Conservation (phyloP, 2,888 invertebrate species). For the Yponomeuta malinellus region DNA sequence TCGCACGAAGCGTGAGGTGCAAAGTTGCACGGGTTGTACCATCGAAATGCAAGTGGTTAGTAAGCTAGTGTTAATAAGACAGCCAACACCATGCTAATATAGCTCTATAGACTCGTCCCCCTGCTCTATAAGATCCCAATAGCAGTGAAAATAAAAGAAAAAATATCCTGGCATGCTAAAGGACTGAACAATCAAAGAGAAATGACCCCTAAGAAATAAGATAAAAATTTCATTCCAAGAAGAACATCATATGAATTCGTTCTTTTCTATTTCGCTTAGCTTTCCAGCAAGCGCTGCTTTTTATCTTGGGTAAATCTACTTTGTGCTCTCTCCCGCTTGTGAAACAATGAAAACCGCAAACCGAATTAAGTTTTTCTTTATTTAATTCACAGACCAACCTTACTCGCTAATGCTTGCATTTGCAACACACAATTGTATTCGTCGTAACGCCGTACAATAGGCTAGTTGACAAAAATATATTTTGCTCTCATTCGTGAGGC, state of each 20-base stretch:
- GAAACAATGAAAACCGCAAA: constrained; percentile 1
- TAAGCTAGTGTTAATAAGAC: no score
- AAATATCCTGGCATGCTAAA: no score
- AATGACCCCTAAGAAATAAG: neutral
- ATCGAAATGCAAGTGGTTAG: no score
- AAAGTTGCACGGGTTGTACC: no score
- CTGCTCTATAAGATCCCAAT: no score
- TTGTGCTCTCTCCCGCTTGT: neutral
- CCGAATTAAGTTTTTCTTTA: constrained; percentile 2
- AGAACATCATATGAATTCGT: neutral
- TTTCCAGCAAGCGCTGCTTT: neutral
- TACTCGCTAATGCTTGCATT: neutral
- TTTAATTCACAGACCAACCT: neutral
- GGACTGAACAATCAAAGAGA: neutral
- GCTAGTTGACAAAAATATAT: no score
- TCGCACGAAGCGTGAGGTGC: no score
- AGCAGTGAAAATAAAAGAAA: no score
- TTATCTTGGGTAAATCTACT: neutral
- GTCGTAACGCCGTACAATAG: no score
- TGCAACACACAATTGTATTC: neutral
- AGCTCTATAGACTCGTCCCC: no score
- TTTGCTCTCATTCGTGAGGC: no score
- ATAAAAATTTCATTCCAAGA: neutral
- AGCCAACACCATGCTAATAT: no score
- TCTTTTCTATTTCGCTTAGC: neutral